phyloP scores from a whole-genome alignment of 2,113 vertebrate species.

The Abramis brama region DNA sequence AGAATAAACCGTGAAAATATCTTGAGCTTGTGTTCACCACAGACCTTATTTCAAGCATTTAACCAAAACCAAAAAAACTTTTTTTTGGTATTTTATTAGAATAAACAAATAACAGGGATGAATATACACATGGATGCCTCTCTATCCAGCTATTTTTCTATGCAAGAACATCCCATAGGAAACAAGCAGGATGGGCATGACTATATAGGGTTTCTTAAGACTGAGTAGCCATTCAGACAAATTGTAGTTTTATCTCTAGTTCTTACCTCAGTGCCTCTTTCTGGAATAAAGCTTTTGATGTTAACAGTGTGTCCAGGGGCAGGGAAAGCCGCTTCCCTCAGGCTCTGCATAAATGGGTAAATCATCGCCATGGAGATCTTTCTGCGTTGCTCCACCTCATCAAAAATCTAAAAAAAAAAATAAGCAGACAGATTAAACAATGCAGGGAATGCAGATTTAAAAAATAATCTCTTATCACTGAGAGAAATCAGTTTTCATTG shows the following conservation, averaged over 20 bases:
- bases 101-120: too few species aligned
- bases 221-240: background rate
- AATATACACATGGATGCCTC: background rate
- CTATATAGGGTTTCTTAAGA: background rate
- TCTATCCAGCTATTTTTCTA: background rate
- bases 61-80: too few species aligned
- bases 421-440: background rate
- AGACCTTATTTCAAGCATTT: too few species aligned
- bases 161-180: background rate
- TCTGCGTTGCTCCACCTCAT: slow-evolving; percentile 94
- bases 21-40: too few species aligned
- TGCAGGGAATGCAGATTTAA: background rate
- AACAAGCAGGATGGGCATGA: too few species aligned
- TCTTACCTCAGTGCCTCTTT: slow-evolving; percentile 89
- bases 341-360: slow-evolving; percentile 97
- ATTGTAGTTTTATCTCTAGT: background rate
- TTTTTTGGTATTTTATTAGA: too few species aligned
- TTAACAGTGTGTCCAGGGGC: slow-evolving; percentile 91
- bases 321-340: slow-evolving; percentile 89
- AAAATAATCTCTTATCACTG: background rate
- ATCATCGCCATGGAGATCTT: slow-evolving; percentile 94
- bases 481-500: background rate
- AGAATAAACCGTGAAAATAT: too few species aligned
- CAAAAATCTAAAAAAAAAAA: slow-evolving; percentile 83
- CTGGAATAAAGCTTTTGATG: slow-evolving; percentile 96